These are phyloP conservation scores for Macropis europaea DNA, from an alignment of 2,888 invertebrate species.

Conservation along the genomic window DNA sequence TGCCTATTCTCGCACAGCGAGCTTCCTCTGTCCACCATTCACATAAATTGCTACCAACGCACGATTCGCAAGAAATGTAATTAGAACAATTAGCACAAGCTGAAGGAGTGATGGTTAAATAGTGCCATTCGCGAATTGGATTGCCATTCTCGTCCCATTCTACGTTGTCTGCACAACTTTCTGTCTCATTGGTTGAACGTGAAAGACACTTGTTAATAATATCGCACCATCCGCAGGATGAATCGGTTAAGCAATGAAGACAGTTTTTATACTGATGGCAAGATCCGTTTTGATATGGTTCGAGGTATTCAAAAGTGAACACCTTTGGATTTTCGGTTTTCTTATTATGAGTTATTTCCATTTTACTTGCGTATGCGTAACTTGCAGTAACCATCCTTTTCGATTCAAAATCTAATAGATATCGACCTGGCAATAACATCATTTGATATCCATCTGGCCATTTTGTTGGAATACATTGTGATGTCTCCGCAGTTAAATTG, in stretches of 20 bases:
- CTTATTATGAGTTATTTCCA: constrained; percentile 90
- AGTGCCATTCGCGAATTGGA: constrained; percentile 85
- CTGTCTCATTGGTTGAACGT: constrained; percentile 85
- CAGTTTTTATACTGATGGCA: constrained; percentile 91
- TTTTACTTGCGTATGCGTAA: constrained; percentile 83
- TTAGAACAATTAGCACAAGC: constrained; percentile 94
- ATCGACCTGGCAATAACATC: constrained; percentile 83
- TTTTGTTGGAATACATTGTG: constrained; percentile 85
- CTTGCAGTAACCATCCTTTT: constrained; percentile 81
- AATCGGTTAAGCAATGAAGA: constrained; percentile 92
- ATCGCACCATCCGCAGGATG: constrained; percentile 96
- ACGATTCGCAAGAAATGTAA: constrained; percentile 92
- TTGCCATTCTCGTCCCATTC: constrained; percentile 81
- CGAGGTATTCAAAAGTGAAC: constrained; percentile 93
- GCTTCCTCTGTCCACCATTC: constrained; percentile 97
- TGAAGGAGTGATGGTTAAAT: constrained; percentile 89
- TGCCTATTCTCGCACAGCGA: constrained; percentile 90
- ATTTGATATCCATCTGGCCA: constrained; percentile 82
- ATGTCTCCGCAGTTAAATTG: constrained; percentile 86
- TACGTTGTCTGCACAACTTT: constrained; percentile 82
- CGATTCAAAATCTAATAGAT: constrained; percentile 86
- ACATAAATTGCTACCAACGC: constrained; percentile 87
- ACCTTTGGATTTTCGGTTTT: constrained; percentile 89
- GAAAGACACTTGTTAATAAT: constrained; percentile 86
- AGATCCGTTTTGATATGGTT: constrained; percentile 91